phyloP scores from a whole-genome alignment of 2,113 vertebrate genomes.

The Pipa parva region DNA sequence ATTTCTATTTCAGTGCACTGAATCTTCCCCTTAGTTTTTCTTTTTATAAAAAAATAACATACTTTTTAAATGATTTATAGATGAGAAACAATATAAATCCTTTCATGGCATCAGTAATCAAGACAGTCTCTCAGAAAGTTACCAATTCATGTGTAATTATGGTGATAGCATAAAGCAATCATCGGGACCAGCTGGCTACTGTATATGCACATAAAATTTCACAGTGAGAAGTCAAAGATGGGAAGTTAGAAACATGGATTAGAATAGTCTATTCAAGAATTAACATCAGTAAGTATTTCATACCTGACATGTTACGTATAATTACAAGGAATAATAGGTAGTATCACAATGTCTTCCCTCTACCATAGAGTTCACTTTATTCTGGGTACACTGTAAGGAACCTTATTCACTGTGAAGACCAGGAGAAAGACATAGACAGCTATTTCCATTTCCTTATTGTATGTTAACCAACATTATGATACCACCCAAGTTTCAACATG shows the following conservation, averaged over 20 bases:
- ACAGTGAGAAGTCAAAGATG: background rate
- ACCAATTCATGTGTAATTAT: background rate
- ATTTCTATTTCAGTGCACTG: too few relatives aligned
- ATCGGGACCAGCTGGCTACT: background rate
- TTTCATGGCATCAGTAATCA: background rate
- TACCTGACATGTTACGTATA: background rate
- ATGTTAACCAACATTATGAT: too few relatives aligned
- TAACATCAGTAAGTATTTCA: background rate
- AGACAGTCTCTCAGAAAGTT: background rate
- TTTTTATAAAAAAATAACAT: background rate
- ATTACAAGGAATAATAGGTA: background rate
- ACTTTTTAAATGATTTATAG: too few relatives aligned
- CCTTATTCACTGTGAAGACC: too few relatives aligned
- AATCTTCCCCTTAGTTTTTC: too few relatives aligned
- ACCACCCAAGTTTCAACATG: too few relatives aligned
- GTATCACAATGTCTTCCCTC: too few relatives aligned
- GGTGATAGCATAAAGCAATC: slow-evolving; percentile 2
- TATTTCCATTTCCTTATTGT: too few relatives aligned
- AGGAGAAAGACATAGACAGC: too few relatives aligned
- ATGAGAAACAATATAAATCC: background rate
- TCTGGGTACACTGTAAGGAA: too few relatives aligned
- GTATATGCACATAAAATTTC: background rate
- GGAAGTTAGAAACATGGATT: background rate
- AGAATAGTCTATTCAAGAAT: background rate
- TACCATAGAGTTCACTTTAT: too few relatives aligned